Conservation (phyloP, 2,797 vertebrate genomes). For the Coilia nasus region DNA sequence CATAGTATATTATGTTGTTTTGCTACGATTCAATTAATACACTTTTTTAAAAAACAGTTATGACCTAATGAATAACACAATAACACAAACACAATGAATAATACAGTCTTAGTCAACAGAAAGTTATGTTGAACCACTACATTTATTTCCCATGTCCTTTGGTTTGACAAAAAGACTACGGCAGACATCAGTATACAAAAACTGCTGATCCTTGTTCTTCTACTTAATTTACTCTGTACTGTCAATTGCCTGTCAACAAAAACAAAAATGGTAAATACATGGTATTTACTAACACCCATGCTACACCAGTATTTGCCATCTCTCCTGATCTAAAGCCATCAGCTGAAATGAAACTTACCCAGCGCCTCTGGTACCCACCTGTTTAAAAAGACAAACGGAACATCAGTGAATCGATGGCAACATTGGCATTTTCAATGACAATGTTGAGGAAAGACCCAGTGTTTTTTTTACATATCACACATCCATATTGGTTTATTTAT, state of each 20-base stretch:
- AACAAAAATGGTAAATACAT: not conserved
- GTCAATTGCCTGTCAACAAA: not conserved
- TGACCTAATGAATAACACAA: too few species aligned
- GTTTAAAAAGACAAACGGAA: not conserved
- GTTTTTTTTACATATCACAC: not conserved
- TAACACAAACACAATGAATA: too few species aligned
- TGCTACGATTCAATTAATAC: too few species aligned
- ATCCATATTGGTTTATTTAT: not conserved
- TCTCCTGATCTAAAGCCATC: not conserved
- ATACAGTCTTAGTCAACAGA: too few species aligned
- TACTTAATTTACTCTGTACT: not conserved
- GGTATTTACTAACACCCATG: not conserved
- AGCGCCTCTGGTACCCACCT: not conserved
- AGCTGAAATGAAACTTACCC: not conserved
- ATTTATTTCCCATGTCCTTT: not conserved
- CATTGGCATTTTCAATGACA: not conserved
- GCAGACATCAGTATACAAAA: not conserved
- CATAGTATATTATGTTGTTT: too few species aligned
- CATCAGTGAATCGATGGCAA: not conserved
- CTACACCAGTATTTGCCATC: not conserved
- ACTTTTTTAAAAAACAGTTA: too few species aligned
- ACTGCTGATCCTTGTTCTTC: not conserved
- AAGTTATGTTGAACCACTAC: not conserved
- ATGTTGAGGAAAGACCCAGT: not conserved
- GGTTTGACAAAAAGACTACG: not conserved